Evolutionary conservation across 2,888 invertebrate species (phyloP).

Genomic region (Luperina testacea): DNA sequence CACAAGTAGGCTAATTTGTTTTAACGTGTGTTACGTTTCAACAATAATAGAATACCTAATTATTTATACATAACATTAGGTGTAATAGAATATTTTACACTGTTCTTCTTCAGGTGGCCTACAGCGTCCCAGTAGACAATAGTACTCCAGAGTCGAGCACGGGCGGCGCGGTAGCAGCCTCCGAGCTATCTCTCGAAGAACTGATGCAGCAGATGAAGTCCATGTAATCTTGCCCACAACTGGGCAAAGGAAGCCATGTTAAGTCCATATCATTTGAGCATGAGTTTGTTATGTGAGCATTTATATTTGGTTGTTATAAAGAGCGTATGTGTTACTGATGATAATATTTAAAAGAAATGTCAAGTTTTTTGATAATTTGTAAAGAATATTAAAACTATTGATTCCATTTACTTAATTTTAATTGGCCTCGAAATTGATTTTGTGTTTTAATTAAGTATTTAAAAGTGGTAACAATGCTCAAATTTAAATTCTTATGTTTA

Average conservation of each 20-base stretch:
- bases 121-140: conserved; percentile 91
- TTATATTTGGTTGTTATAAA: conserved; percentile 45
- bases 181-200: conserved; percentile 94
- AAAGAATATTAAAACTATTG: conserved; percentile 3
- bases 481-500: conserved; percentile 40
- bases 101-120: conserved; percentile 91
- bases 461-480: conserved; percentile 41
- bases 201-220: conserved; percentile 98
- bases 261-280: conserved; percentile 48
- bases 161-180: conserved; percentile 85
- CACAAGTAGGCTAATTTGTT: not conserved
- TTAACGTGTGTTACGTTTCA: not conserved
- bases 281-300: conserved; percentile 45
- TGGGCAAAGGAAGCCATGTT: conserved; percentile 6
- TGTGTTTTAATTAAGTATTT: not conserved
- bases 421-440: conserved; percentile 11
- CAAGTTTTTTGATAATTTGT: conserved; percentile 16
- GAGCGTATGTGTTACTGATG: conserved; percentile 19
- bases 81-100: not conserved
- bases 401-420: conserved; percentile 3
- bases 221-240: conserved; percentile 89
- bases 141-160: conserved; percentile 85
- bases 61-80: not conserved
- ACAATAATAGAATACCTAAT: not conserved
- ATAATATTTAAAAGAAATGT: conserved; percentile 19